Base-by-base conservation (phyloP, 1,140 invertebrate species). In the Stratiolaelaps scimitus region DNA sequence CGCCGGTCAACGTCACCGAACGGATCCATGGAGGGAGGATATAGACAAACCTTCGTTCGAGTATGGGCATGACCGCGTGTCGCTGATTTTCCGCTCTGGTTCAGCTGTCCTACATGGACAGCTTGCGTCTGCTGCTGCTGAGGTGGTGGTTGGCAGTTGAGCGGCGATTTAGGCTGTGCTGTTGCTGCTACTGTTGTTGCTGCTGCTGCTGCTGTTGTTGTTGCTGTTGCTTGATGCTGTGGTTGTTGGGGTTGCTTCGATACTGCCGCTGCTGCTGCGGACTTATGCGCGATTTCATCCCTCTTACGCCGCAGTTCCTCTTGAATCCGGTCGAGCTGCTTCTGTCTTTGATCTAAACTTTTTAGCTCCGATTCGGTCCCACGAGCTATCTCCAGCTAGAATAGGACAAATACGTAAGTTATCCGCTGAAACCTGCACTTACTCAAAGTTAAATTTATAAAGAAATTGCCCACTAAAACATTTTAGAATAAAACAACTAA, bases 271-370 rank as follows among this genome's bases (percentile, higher is more conserved):
- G 19, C 26, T 26, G 53, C 26, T 26, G 53, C 53, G 23, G 53
- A 60, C 23, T 60, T 60, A 15, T 60, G 26, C 53, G 53, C 26
- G 23, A 60, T 60, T 2, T 34, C 26, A 60, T 60, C 53, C 10
- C 34, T 60, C 26, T 60, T 60, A 17, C 53, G 53, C 53, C 34
- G 26, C 26, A 60, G 53, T 15, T 60, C 53, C 15, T 34, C 53
- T 26, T 60, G 53, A 26, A 60, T 60, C 23, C 34, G 26, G 15
- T 60, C 53, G 26, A 60, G 53, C 47, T 48, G 47, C 34, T 60
- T 60, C 53, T 60, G 26, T 26, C 23, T 26, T 34, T 60, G 15
- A 26, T 60, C 53, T 10, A 60, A 5, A 2, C 26, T 20, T 26
- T 60, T 60, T 26, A 26, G n/a, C 23, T 60, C 53, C 1, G 53